Base-by-base conservation (phyloP, 1,140 invertebrate genomes). In the Ectropis grisescens region DNA sequence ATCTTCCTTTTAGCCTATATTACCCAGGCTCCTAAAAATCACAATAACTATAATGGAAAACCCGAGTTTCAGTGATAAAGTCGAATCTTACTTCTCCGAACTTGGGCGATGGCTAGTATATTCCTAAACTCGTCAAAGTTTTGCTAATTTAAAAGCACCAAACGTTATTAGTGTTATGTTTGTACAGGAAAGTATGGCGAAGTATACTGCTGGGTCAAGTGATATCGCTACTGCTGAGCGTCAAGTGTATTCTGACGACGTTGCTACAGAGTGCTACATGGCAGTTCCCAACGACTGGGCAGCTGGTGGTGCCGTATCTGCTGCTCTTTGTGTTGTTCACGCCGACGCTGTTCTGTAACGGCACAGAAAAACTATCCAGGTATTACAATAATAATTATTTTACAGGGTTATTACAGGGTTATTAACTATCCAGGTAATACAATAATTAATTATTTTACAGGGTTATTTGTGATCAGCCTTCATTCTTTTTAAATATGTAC, bases 291-390 rank as follows among this genome's bases (percentile, higher is more conserved):
- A 91, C 91, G 9, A 92, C 91, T 60, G 91, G 87, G 29, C 92
- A 94, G 76, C 90, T 90, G 55, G 87, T 94, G 53, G 84, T 92
- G n/a, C 91, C 91, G 37, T 95, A 95, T 69, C 81, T 88, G 33
- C 82, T 91, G 43, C 83, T 94, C 47, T 91, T 91, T 58, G 62
- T 92, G 44, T 85, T 93, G 30, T 94, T 91, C 58, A 90, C 89
- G 14, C 90, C 90, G 29, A 88, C 87, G 67, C 76, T 94, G 52
- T 87, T 91, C 0, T 93, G 89, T 75, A 85, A 89, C 84, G 37
- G 88, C 85, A 34, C 86, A 80, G 53, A 88, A 85, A 53, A 82
- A 90, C 78, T 86, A 4, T 85, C 93, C n/a, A 84, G 94, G 57
- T 87, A 85, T n/a, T n/a, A n/a, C n/a, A n/a, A n/a, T n/a, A n/a